Conservation (phyloP, 2,113 vertebrate species). For the Dromas ardeola region DNA sequence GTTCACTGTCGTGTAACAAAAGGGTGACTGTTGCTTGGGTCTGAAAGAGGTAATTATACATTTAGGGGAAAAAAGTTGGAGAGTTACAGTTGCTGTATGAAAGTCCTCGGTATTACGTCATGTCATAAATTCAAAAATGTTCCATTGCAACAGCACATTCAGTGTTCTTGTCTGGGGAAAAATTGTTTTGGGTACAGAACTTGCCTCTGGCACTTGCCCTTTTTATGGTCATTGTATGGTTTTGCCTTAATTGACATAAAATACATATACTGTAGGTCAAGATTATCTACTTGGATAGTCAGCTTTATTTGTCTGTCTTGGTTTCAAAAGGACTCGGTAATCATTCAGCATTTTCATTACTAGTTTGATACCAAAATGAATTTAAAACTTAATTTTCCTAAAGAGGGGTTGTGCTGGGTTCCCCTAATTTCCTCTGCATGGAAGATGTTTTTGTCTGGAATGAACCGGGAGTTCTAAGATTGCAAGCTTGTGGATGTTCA, state of each 20-base stretch:
- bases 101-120: neutral
- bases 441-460: neutral
- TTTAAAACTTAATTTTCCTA: neutral
- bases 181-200: neutral
- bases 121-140: neutral
- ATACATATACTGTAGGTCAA: neutral
- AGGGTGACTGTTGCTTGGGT: neutral
- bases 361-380: neutral
- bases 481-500: neutral
- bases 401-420: neutral
- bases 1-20: neutral
- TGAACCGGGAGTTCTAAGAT: neutral
- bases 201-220: neutral
- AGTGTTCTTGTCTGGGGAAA: neutral
- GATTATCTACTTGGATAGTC: neutral
- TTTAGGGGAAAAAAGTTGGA: neutral
- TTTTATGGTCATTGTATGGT: neutral
- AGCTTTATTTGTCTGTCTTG: neutral
- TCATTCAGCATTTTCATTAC: neutral
- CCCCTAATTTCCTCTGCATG: neutral
- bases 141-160: neutral
- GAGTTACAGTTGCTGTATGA: neutral
- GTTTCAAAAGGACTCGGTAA: neutral
- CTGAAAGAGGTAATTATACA: neutral
- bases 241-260: slow-evolving; percentile 4